Evolutionary conservation across 2,888 invertebrate genomes (phyloP).

Genomic region (Spialia ferax): DNA sequence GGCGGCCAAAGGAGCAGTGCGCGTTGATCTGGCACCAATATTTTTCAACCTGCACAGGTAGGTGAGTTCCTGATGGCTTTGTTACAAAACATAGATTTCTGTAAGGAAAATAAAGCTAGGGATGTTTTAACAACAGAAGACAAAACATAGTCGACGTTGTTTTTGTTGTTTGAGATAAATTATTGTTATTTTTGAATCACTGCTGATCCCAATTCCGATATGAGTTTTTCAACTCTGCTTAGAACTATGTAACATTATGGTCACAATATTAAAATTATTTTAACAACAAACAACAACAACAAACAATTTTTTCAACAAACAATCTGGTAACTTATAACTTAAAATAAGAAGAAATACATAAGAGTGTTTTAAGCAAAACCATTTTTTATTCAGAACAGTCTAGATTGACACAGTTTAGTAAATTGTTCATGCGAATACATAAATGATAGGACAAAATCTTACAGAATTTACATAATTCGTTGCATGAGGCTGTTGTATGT

Average conservation of each 20-base stretch:
- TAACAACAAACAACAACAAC: too few relatives aligned
- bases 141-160: too few relatives aligned
- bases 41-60: slow-evolving; percentile 53
- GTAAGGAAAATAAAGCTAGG: neutral
- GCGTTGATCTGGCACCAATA: slow-evolving; percentile 43
- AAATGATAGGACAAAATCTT: slow-evolving; percentile 1
- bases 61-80: slow-evolving; percentile 33
- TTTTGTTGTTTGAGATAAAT: too few relatives aligned
- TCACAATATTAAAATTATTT: too few relatives aligned
- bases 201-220: too few relatives aligned
- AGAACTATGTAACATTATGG: too few relatives aligned
- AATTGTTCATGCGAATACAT: slow-evolving; percentile 5
- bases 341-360: too few relatives aligned
- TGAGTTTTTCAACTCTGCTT: too few relatives aligned
- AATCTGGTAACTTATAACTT: too few relatives aligned
- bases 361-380: too few relatives aligned
- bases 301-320: too few relatives aligned
- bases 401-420: neutral
- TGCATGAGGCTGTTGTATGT: slow-evolving; percentile 27
- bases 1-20: neutral
- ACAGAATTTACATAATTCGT: slow-evolving; percentile 17
- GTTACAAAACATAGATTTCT: slow-evolving; percentile 4
- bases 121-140: neutral
- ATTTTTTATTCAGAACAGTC: neutral
- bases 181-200: too few relatives aligned